Evolutionary conservation across 2,797 vertebrate genomes (phyloP).

Genomic region (Gymnothorax javanicus): DNA sequence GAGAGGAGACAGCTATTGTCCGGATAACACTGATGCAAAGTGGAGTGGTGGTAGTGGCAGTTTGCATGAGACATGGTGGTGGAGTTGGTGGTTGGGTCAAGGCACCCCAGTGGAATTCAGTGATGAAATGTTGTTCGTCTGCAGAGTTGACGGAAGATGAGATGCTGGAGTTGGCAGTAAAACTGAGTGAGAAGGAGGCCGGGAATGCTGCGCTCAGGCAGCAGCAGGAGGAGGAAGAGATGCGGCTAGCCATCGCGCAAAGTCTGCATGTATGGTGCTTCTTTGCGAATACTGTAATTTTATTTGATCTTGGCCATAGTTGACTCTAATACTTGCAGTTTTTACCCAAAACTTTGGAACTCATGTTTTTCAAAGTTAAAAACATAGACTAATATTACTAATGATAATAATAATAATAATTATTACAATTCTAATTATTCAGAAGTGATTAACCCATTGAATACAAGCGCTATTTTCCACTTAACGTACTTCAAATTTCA

Average conservation of each 20-base stretch:
- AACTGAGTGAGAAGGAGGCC: slow-evolving; percentile 89
- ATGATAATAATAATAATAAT: no score
- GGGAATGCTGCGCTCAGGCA: slow-evolving; percentile 70
- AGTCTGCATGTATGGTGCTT: slow-evolving; percentile 81
- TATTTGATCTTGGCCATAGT: no score
- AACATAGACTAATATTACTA: no score
- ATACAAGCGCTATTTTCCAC: no score
- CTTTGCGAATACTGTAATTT: no score
- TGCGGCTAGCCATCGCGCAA: slow-evolving; percentile 88
- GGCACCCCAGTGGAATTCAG: no score
- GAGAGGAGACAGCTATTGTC: background rate
- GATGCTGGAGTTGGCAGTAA: slow-evolving; percentile 87
- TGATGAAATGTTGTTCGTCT: background rate
- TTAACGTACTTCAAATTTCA: no score
- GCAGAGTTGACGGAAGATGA: slow-evolving; percentile 94
- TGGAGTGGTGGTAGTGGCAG: background rate
- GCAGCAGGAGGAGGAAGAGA: slow-evolving; percentile 82
- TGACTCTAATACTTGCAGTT: no score
- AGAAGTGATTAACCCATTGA: no score
- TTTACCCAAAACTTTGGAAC: no score
- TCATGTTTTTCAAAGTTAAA: no score
- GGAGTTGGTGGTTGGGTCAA: background rate
- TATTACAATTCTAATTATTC: no score
- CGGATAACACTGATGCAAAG: background rate
- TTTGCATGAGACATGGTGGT: background rate